A percentile compares a stretch with the other conserved stretches of the same genome.
These are phyloP conservation scores for Drosophila suboccidentalis DNA, from an alignment of 2,888 invertebrate genomes.

Conservation along the genomic window DNA sequence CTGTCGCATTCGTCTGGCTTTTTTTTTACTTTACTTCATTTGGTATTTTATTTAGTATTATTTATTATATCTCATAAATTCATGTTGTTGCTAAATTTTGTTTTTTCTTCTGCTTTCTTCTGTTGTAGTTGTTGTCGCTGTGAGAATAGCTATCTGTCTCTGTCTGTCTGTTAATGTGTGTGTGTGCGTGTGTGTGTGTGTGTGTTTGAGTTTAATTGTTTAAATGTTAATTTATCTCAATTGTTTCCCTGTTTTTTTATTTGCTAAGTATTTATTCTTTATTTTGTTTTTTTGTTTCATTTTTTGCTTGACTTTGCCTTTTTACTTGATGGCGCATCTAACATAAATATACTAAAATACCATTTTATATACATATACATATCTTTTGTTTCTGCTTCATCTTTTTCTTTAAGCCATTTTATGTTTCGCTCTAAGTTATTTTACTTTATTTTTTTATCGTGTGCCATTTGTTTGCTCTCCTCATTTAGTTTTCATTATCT, in stretches of 20 bases:
- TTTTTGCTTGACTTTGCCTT: conserved; percentile 48
- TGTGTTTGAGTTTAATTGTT: conserved; percentile 62
- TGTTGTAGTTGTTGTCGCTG: conserved; percentile 39
- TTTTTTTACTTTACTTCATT: conserved; percentile 25
- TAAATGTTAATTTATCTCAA: conserved; percentile 80
- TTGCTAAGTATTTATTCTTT: conserved; percentile 70
- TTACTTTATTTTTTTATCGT: conserved; percentile 38
- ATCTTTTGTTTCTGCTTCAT: conserved; percentile 41
- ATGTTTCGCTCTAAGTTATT: conserved; percentile 46
- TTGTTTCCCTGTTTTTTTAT: conserved; percentile 83
- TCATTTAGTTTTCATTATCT: conserved; percentile 26
- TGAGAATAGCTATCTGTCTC: conserved; percentile 36
- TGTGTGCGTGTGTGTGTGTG: conserved; percentile 27
- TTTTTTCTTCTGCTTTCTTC: conserved; percentile 53
- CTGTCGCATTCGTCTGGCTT: conserved; percentile 42
- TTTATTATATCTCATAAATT: conserved; percentile 81
- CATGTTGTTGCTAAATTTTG: conserved; percentile 82
- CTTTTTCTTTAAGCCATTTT: conserved; percentile 50
- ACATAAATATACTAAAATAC: conserved; percentile 79
- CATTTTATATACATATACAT: conserved; percentile 70
- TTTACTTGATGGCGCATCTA: conserved; percentile 67
- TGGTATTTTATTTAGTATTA: conserved; percentile 62
- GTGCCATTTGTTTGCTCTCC: conserved; percentile 44
- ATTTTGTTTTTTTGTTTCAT: conserved; percentile 35
- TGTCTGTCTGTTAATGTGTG: conserved; percentile 33